Base-by-base conservation (phyloP, 2,888 invertebrate genomes). In the Pharmacophagus antenor region DNA sequence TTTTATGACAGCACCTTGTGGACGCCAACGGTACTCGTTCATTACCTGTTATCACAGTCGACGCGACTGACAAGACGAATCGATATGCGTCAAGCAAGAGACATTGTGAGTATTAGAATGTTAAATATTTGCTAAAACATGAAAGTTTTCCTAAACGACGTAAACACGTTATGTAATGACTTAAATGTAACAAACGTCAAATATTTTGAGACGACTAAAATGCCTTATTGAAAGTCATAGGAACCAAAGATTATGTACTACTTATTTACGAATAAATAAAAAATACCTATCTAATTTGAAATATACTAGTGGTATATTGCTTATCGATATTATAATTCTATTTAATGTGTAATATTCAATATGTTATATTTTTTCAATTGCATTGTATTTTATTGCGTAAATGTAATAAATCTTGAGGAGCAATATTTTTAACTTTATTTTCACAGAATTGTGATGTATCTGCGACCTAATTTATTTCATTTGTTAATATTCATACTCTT, bases 31-130 rank as follows among this genome's bases (percentile, higher is more conserved):
- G 80, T 89, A 69, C 82, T 90, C 85, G 81, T 88, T 77, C 87
- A 90, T 85, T 89, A 90, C 78, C 81, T 89, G 65, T 79, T 89
- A 77, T 89, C 89, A 74, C 85, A 81, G 84, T 86, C 88, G 49
- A 73, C 77, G 72, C 79, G 85, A 79, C 87, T 87, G 88, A 85
- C 86, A 84, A 84, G 85, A 82, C 84, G 72, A 85, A 88, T 88
- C 90, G 87, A 90, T 88, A 90, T 90, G 90, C 89, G 90, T 78
- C 89, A 87, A 80, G 83, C 88, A 66, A 75, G 88, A 81, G 89
- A 90, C 77, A 76, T 85, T 69, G 90, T 90, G 73, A 90, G 90
- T 90, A 84, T 69, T 67, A 71, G 67, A 64, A 70, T 67, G 58
- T 67, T 71, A 83, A 84, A 84, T 84, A 81, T 85, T 84, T 79